Evolutionary conservation across 1,140 invertebrate species (phyloP), one percentile per base, ranked within the genome.

Genomic region (Yoshiicerus persimilis): DNA sequence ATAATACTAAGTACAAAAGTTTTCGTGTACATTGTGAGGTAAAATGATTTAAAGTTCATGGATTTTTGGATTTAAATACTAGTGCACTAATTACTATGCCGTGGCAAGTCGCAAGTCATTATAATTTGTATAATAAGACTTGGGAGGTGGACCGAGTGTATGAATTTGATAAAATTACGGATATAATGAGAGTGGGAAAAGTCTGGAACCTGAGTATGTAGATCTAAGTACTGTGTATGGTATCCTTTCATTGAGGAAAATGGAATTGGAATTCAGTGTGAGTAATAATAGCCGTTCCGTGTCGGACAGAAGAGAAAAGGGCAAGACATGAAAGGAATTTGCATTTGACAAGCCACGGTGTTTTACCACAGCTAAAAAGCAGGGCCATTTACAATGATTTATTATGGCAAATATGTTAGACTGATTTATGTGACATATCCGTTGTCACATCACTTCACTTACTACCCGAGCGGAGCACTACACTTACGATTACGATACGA

Each of bases 381-480:
- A 80, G 75, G 32, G 75, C 34, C 75, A 80, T 80, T 80, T 80
- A 80, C 75, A 80, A 80, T 80, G 75, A 80, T 80, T 80, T 80
- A 80, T 80, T 80, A 80, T 34, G 75, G 75, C 75, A 80, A 80
- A 80, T 80, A 80, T 80, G 75, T 80, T 80, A 80, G 75, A 80
- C 75, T 80, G 75, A 80, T 80, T 80, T 80, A 80, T 80, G 75
- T 80, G 75, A 80, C 75, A 80, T 80, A 38, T 80, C 75, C 32
- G 75, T 80, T 80, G 75, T 80, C 75, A 80, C 75, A 80, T 80
- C 75, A 80, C 75, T 80, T 77, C 70, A 75, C 70, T 75, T 75
- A 75, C 5, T 66, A 5, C 39, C 39, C 39, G 39, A 41, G 16
- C 9, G 16, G 39, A 1, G 11, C 16, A 47, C 41, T 13, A 20